These are phyloP conservation scores for Babylonia areolata DNA, from an alignment of 1,140 invertebrate species.

Conservation along the genomic window DNA sequence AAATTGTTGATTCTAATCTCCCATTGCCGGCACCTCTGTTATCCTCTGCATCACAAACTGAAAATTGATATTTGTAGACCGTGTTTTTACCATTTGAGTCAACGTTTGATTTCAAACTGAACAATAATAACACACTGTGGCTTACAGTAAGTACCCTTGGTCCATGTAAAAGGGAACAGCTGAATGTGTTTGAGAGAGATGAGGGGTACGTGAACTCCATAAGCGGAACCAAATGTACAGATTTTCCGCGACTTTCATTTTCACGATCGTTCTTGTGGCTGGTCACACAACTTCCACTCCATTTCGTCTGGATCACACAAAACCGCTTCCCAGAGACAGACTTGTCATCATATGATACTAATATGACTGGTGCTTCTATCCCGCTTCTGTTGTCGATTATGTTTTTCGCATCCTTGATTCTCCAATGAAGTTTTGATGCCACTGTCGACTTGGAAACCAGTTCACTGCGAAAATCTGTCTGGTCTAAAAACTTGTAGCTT, in stretches of 20 bases:
- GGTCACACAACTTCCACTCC: not conserved
- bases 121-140: not conserved
- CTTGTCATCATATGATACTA: not conserved
- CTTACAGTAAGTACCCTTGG: not conserved
- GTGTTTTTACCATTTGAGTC: not conserved
- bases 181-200: not conserved
- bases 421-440: not conserved
- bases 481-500: not conserved
- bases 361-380: not conserved
- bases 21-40: not conserved
- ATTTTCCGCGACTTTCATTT: not conserved
- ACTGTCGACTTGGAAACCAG: not conserved
- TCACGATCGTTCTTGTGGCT: not conserved
- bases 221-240: not conserved
- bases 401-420: not conserved
- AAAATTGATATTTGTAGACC: not conserved
- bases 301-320: not conserved
- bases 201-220: not conserved
- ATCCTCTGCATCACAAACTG: not conserved
- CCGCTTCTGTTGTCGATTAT: not conserved
- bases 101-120: not conserved
- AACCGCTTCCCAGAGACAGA: not conserved
- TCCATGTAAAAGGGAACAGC: not conserved
- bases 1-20: not conserved
- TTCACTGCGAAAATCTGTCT: not conserved